Percentiles rank a stretch among this genome's conserved stretches.
phyloP scores from a whole-genome alignment of 64 coral and sea anemone species.

The Anthopleura sola region DNA sequence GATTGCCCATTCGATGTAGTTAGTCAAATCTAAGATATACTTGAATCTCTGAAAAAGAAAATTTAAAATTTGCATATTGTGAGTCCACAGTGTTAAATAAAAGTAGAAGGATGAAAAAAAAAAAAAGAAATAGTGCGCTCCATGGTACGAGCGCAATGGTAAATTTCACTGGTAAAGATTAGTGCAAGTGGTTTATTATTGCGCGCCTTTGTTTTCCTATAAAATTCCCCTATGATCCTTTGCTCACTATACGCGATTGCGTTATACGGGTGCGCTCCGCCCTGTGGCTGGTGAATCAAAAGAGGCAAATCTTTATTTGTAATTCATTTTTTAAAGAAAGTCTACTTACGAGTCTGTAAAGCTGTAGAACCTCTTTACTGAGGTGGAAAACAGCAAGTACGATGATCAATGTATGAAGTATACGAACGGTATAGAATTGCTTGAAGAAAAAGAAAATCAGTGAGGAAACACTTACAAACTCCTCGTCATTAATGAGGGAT shows the following conservation, averaged over 20 bases:
- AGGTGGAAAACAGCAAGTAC: constrained; percentile 38
- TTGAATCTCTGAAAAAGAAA: constrained; percentile 31
- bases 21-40: constrained; percentile 48
- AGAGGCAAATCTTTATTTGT: too few relatives aligned
- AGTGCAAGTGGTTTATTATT: too few relatives aligned
- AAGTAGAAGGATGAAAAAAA: not conserved
- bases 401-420: constrained; percentile 43
- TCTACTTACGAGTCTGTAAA: constrained; percentile 43
- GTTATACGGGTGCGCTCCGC: too few relatives aligned
- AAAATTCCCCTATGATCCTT: too few relatives aligned
- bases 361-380: constrained; percentile 43
- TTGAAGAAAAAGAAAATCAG: not conserved
- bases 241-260: too few relatives aligned
- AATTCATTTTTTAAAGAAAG: too few relatives aligned
- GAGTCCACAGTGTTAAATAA: not conserved
- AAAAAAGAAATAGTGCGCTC: too few relatives aligned
- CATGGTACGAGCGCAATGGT: too few relatives aligned
- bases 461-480: not conserved
- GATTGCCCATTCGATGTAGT: constrained; percentile 38
- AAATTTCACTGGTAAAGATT: too few relatives aligned
- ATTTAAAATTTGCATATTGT: not conserved
- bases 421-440: not conserved
- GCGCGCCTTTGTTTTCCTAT: too few relatives aligned
- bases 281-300: too few relatives aligned
- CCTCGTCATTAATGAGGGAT: not conserved